phyloP scores from a whole-genome alignment of 2,888 invertebrate genomes.

The Oxyteleia sp. region DNA sequence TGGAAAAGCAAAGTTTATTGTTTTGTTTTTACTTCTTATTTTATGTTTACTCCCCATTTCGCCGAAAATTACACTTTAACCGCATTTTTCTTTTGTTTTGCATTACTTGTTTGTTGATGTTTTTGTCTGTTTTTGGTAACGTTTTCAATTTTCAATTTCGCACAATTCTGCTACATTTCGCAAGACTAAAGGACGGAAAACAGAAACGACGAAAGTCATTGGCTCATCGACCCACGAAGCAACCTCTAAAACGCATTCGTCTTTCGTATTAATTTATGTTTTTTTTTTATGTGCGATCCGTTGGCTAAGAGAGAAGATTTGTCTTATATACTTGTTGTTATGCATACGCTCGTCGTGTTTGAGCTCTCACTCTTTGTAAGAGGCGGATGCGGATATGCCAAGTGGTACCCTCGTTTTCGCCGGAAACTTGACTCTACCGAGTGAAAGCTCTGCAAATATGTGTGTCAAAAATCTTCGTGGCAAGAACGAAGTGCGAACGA shows the following conservation, averaged over 20 bases:
- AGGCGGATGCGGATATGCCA: slow-evolving; percentile 73
- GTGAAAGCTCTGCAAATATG: slow-evolving; percentile 57
- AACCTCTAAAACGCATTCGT: slow-evolving; percentile 26
- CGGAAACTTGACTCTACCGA: slow-evolving; percentile 65
- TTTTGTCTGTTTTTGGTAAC: slow-evolving; percentile 42
- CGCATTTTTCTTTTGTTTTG: slow-evolving; percentile 60
- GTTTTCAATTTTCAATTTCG: slow-evolving; percentile 45
- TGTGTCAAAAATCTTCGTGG: slow-evolving; percentile 56
- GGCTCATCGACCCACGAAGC: slow-evolving; percentile 17
- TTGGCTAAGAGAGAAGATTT: slow-evolving; percentile 69
- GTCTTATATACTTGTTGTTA: slow-evolving; percentile 73
- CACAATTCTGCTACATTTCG: slow-evolving; percentile 24
- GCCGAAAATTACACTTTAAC: too few relatives aligned
- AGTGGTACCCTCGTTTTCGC: slow-evolving; percentile 71
- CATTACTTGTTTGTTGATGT: slow-evolving; percentile 65
- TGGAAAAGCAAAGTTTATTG: slow-evolving; percentile 67
- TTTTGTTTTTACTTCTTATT: slow-evolving; percentile 68
- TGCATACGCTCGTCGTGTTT: slow-evolving; percentile 69
- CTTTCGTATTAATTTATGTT: slow-evolving; percentile 28
- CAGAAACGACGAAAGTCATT: slow-evolving; percentile 7
- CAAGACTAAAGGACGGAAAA: slow-evolving; percentile 17
- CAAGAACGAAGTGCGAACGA: slow-evolving; percentile 61
- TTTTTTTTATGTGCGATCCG: slow-evolving; percentile 54
- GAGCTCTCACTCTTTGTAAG: slow-evolving; percentile 71
- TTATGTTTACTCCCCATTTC: slow-evolving; percentile 53